phyloP scores from a whole-genome alignment of 2,888 invertebrate genomes.

The Cosmia trapezina region DNA sequence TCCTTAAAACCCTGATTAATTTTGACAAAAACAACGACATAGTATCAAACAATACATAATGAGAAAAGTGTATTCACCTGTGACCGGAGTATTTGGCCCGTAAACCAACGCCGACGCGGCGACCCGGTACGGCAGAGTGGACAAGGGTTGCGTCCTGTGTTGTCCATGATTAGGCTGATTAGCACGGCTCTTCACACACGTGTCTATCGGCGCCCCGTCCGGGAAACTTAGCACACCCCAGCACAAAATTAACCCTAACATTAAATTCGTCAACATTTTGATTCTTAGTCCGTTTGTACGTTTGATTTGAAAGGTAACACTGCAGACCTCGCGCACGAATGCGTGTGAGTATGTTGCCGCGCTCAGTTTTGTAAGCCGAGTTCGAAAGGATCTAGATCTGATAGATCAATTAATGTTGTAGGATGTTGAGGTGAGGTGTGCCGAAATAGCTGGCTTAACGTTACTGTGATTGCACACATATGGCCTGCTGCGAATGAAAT shows the following conservation, averaged over 20 bases:
- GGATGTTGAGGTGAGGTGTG: constrained; percentile 73
- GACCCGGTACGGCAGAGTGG: constrained; percentile 92
- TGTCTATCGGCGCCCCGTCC: constrained; percentile 95
- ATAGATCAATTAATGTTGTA: constrained; percentile 80
- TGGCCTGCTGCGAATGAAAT: constrained; percentile 9
- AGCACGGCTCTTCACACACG: constrained; percentile 93
- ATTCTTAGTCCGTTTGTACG: constrained; percentile 20
- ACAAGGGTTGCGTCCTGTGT: constrained; percentile 91
- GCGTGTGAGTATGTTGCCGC: constrained; percentile 76
- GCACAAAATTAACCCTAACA: constrained; percentile 77
- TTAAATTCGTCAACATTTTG: constrained; percentile 77
- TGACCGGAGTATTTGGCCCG: constrained; percentile 92
- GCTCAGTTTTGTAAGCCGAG: constrained; percentile 85
- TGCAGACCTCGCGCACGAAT: constrained; percentile 77
- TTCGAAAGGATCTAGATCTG: constrained; percentile 87
- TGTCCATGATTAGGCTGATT: constrained; percentile 95
- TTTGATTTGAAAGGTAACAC: constrained; percentile 63
- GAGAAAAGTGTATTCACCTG: constrained; percentile 86
- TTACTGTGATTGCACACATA: constrained; percentile 69
- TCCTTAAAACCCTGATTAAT: not conserved
- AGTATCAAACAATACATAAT: constrained; percentile 2
- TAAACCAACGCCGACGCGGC: constrained; percentile 92
- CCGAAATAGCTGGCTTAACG: constrained; percentile 69
- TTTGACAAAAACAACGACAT: constrained; percentile 8
- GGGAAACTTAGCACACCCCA: constrained; percentile 91